A percentile compares a stretch with the other conserved stretches of the same genome.
Evolutionary conservation across 2,888 invertebrate genomes (phyloP).

Genomic region (Heliconius aoede): DNA sequence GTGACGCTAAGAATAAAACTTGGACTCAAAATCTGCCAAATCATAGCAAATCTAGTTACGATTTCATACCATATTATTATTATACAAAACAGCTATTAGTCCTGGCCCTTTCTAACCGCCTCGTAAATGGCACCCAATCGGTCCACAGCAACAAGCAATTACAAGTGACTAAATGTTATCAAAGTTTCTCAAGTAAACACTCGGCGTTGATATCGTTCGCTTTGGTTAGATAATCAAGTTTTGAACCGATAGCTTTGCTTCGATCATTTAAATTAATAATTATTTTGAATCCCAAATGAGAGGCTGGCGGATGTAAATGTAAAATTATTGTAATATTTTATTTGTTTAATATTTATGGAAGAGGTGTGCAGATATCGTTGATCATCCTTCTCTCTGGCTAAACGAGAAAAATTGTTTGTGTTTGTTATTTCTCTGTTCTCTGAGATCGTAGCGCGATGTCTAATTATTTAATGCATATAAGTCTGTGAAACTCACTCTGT

Average conservation of each 20-base stretch:
- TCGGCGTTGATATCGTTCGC: conserved; percentile 28
- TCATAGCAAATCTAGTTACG: background rate
- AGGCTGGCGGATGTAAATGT: background rate
- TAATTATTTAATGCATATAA: no score
- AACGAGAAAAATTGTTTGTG: no score
- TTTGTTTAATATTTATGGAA: background rate
- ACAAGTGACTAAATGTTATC: conserved; percentile 36
- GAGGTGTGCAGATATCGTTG: no score
- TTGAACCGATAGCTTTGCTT: conserved; percentile 5
- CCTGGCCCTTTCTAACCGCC: conserved; percentile 13
- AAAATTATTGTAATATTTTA: background rate
- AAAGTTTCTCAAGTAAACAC: conserved; percentile 32
- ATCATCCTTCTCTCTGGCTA: no score
- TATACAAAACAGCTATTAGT: conserved; percentile 12
- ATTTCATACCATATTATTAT: background rate
- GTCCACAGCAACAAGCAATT: conserved; percentile 31
- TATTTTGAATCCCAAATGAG: conserved; percentile 18
- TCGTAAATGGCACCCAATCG: conserved; percentile 29
- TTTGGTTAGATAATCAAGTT: conserved; percentile 27
- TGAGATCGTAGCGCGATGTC: no score
- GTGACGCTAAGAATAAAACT: background rate
- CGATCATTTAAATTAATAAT: conserved; percentile 17
- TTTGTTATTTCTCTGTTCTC: no score
- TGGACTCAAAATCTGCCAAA: background rate
- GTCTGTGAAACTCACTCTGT: no score